Evolutionary conservation across 1,140 invertebrate species (phyloP).

Genomic region (Zaprionus tsacasi): DNA sequence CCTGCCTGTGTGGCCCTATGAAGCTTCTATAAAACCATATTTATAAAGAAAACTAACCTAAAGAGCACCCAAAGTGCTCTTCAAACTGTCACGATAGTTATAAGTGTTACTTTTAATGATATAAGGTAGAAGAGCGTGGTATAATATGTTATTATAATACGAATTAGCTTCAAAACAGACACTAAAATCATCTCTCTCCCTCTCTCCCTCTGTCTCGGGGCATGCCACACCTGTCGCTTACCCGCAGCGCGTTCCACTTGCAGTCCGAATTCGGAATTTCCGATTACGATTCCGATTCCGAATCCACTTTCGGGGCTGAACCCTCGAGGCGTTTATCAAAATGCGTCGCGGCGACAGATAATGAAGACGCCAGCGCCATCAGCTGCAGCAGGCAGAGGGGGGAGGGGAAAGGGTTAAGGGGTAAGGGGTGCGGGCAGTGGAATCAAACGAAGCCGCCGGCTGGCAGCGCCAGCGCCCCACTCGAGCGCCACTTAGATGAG

Average conservation of each 20-base stretch:
- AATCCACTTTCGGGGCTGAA: constrained; percentile 41
- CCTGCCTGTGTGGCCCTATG: too few relatives aligned
- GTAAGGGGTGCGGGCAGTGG: constrained; percentile 1
- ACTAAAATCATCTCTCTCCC: neutral
- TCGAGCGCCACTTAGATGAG: constrained; percentile 80
- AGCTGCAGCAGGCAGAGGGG: constrained; percentile 22
- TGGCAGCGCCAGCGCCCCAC: constrained; percentile 63
- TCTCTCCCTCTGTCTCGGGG: neutral
- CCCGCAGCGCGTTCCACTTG: constrained; percentile 6
- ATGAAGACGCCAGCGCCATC: constrained; percentile 75
- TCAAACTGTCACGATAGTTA: too few relatives aligned
- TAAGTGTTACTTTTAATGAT: neutral
- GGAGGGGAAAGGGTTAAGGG: constrained; percentile 13
- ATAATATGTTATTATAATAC: neutral
- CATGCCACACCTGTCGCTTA: neutral
- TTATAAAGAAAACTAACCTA: neutral
- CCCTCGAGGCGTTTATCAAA: constrained; percentile 68
- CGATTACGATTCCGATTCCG: constrained; percentile 20
- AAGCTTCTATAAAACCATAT: neutral
- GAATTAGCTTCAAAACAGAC: neutral
- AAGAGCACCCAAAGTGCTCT: too few relatives aligned
- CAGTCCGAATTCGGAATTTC: constrained; percentile 10
- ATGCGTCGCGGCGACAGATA: constrained; percentile 47
- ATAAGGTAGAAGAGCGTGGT: neutral
- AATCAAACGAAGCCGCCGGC: constrained; percentile 70